Evolutionary conservation across 2,888 invertebrate genomes (phyloP).

Genomic region (Drosophila trichaetosa): DNA sequence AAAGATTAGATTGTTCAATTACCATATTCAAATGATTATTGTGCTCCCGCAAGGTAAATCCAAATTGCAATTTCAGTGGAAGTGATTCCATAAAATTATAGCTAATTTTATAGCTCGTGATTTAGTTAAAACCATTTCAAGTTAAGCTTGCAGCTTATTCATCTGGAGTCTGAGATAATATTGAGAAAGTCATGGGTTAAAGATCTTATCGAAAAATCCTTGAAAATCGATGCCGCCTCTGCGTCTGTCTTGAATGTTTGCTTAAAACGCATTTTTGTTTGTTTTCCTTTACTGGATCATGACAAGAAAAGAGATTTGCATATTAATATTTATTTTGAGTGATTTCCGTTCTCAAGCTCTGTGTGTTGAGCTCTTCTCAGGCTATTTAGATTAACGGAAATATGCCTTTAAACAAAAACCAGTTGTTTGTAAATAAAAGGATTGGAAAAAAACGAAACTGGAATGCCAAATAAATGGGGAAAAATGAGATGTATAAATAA

Average conservation of each 20-base stretch:
- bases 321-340: constrained; percentile 7
- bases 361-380: constrained; percentile 22
- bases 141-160: constrained; percentile 6
- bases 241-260: constrained; percentile 1
- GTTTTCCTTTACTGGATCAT: background rate
- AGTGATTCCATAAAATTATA: constrained; percentile 12
- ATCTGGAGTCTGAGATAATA: background rate
- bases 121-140: constrained; percentile 10
- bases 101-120: constrained; percentile 6
- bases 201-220: background rate
- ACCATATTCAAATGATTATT: constrained; percentile 20
- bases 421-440: constrained; percentile 46
- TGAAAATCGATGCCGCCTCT: constrained; percentile 31
- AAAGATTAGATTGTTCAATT: background rate
- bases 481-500: constrained; percentile 13
- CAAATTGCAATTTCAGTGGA: constrained; percentile 11
- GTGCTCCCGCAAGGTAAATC: background rate
- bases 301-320: constrained; percentile 6
- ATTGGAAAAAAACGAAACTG: constrained; percentile 17
- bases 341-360: constrained; percentile 16
- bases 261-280: constrained; percentile 5
- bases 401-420: constrained; percentile 55
- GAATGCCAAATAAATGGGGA: constrained; percentile 20
- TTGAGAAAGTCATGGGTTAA: constrained; percentile 4
- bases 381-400: constrained; percentile 34